phyloP scores from a whole-genome alignment of 1,140 invertebrate species.

The Mizuhopecten yessoensis region DNA sequence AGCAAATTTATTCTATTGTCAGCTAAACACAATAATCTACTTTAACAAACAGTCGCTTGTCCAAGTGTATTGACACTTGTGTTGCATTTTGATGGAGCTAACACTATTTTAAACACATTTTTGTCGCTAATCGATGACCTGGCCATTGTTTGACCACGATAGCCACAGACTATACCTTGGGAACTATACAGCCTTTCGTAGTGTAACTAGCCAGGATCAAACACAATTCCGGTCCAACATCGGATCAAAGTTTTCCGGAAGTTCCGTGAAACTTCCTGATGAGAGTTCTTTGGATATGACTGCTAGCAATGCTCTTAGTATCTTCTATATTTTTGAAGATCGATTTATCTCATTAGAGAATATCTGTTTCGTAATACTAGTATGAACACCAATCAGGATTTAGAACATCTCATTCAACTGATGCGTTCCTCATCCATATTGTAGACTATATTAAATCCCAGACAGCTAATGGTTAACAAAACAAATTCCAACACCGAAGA shows the following conservation, averaged over 20 bases:
- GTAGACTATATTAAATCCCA: too few relatives aligned
- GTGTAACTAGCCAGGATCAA: background rate
- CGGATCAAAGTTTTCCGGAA: conserved; percentile 37
- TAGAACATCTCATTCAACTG: too few relatives aligned
- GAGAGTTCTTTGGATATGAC: background rate
- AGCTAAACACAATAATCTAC: conserved; percentile 18
- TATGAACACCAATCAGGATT: too few relatives aligned
- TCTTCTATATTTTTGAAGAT: too few relatives aligned
- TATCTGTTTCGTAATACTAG: too few relatives aligned
- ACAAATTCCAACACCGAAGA: too few relatives aligned
- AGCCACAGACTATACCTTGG: conserved; percentile 13
- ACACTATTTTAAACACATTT: conserved; percentile 35
- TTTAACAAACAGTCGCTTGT: conserved; percentile 10
- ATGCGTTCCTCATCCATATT: too few relatives aligned
- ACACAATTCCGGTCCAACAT: conserved; percentile 20
- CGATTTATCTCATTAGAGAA: too few relatives aligned
- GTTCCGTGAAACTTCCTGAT: conserved; percentile 6
- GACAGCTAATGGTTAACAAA: too few relatives aligned
- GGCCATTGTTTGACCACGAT: background rate
- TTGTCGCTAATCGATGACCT: conserved; percentile 32
- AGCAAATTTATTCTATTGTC: conserved; percentile 39
- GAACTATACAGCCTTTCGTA: conserved; percentile 14
- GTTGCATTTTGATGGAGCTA: conserved; percentile 38
- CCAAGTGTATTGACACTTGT: conserved; percentile 26
- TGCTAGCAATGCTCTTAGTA: background rate